phyloP scores from a whole-genome alignment of 2,797 vertebrate genomes.

The Takifugu ocellatus region DNA sequence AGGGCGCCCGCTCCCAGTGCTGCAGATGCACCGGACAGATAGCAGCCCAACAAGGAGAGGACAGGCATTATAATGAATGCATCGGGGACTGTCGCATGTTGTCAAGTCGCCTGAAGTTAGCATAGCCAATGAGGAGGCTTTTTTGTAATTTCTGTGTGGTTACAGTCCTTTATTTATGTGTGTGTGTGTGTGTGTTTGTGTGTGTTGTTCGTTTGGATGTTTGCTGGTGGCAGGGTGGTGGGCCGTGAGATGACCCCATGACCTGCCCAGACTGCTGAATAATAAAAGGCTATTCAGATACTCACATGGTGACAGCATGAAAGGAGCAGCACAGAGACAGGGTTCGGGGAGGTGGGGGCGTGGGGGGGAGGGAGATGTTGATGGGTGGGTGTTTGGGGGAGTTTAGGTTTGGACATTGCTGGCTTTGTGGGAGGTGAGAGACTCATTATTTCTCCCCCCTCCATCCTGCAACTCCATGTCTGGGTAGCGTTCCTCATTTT shows the following conservation, averaged over 20 bases:
- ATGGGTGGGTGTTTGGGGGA: not conserved
- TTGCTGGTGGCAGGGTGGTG: conserved; percentile 66
- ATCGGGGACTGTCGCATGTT: conserved; percentile 51
- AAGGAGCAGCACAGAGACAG: conserved; percentile 50
- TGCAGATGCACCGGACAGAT: conserved; percentile 48
- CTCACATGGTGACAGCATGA: conserved; percentile 67
- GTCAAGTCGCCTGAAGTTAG: conserved; percentile 29
- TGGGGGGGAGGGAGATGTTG: conserved; percentile 9
- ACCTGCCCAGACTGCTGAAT: conserved; percentile 73
- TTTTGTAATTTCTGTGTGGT: conserved; percentile 3
- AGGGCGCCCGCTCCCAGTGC: conserved; percentile 28
- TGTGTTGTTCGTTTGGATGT: conserved; percentile 46
- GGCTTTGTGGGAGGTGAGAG: conserved; percentile 73
- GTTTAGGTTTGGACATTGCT: conserved; percentile 38
- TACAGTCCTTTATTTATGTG: conserved; percentile 19
- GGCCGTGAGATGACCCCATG: conserved; percentile 45
- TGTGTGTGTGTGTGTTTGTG: conserved; percentile 9
- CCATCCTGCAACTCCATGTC: conserved; percentile 25
- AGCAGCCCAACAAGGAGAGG: conserved; percentile 46
- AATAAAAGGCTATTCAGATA: conserved; percentile 74
- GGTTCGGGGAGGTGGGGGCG: not conserved
- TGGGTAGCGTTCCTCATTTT: conserved; percentile 28
- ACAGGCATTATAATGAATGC: conserved; percentile 65
- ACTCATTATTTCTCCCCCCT: conserved; percentile 58
- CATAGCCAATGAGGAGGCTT: conserved; percentile 1